Evolutionary conservation across 2,888 invertebrate genomes (phyloP).

Genomic region (Synanthedon tipuliformis): DNA sequence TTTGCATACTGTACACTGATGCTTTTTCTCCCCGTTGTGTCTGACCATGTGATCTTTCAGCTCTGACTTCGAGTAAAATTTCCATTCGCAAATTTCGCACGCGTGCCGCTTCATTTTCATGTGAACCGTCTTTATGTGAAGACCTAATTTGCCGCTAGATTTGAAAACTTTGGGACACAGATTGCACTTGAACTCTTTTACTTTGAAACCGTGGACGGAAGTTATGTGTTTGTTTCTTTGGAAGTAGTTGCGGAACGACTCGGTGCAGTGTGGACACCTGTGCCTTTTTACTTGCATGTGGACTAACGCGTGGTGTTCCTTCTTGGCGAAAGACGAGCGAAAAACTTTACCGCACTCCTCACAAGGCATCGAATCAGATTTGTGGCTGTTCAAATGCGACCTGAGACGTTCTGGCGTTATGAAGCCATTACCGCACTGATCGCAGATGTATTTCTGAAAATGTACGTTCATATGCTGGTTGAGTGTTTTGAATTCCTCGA

Average conservation of each 20-base stretch:
- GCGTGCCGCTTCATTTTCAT: conserved; percentile 52
- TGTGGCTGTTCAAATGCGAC: conserved; percentile 46
- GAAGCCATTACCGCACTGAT: conserved; percentile 53
- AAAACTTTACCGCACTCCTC: conserved; percentile 62
- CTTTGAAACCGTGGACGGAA: conserved; percentile 40
- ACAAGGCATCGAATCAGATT: conserved; percentile 46
- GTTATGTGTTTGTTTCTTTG: conserved; percentile 55
- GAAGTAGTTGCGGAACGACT: conserved; percentile 52
- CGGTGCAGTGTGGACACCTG: conserved; percentile 49
- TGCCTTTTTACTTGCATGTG: conserved; percentile 57
- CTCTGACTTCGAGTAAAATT: conserved; percentile 64
- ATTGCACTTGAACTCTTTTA: conserved; percentile 52
- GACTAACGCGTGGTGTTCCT: conserved; percentile 59
- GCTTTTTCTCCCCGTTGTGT: conserved; percentile 63
- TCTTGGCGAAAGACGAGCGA: conserved; percentile 50
- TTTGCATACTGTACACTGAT: conserved; percentile 58
- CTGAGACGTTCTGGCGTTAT: conserved; percentile 47
- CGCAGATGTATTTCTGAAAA: conserved; percentile 57
- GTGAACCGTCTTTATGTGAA: conserved; percentile 49
- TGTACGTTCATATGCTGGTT: conserved; percentile 63
- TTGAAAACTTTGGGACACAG: conserved; percentile 51
- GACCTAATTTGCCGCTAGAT: conserved; percentile 44
- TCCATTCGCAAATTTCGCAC: conserved; percentile 64
- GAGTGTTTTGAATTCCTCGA: conserved; percentile 42
- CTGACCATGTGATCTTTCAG: conserved; percentile 66